Base-by-base conservation (phyloP, 2,888 invertebrate genomes). In the Hofmannophila pseudospretella region DNA sequence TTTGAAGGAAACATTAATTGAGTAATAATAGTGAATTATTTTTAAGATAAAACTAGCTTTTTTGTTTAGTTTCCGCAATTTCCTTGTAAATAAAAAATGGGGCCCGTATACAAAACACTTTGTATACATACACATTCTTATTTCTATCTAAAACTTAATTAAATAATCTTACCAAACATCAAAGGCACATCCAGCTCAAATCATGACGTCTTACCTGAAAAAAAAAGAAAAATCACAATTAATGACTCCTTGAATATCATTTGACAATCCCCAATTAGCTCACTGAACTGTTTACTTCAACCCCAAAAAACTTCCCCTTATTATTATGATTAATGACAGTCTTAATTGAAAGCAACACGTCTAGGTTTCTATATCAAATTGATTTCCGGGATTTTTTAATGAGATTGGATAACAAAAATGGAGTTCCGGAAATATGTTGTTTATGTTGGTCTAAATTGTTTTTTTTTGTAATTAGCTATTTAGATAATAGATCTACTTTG, bases 331-430 rank as follows among this genome's bases (percentile, higher is more conserved):
- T 67, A 68, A 73, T 69, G 65, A 61, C 51, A 55, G 41, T 50
- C 54, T 59, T 69, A 64, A 73, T 72, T 70, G 70, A 71, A 70
- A 64, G 63, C 63, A 63, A 65, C 54, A 49, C 60, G 60, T 67
- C 61, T 8, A 11, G 19, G 34, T 16, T 29, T 8, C 16, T 3
- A n/a, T 10, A 22, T 4, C 7, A 32, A 14, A 29, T 29, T 35
- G 30, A 23, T 35, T 35, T 35, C 30, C 30, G 22, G 22, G 13
- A 34, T 31, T 38, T 34, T 41, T 34, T 34, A 16, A 16, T n/a
- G 12, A 32, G 32, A 19, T 2, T 22, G 5, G 25, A 25, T 34
- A 12, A 35, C 11, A 3, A 7, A 31, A 30, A 23, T 23, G 23
- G 23, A 23, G 3, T 22, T 16, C 9, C 39, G 39, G 39, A 39